phyloP scores from a whole-genome alignment of 1,140 invertebrate species.

The Drosophila busckii region DNA sequence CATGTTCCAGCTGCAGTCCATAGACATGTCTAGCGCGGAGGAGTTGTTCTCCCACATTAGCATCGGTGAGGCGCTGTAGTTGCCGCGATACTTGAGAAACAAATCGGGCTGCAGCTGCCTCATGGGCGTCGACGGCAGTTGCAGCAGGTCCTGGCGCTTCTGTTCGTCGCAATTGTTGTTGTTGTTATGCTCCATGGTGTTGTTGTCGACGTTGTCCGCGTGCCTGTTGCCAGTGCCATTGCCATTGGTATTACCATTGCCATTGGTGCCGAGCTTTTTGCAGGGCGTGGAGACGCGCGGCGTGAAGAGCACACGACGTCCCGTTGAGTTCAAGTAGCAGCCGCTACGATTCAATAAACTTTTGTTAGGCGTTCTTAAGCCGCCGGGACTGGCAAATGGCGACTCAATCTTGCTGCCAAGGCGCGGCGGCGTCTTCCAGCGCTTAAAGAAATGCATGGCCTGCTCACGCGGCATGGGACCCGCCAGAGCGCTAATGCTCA shows the following conservation, averaged over 20 bases:
- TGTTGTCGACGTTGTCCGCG: not conserved
- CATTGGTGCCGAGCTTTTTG: constrained; percentile 1
- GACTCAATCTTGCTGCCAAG: constrained; percentile 38
- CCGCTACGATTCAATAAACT: constrained; percentile 17
- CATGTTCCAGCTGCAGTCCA: constrained; percentile 8
- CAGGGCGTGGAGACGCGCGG: constrained; percentile 8
- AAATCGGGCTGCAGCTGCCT: constrained; percentile 20
- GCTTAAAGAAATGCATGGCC: constrained; percentile 86
- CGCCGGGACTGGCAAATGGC: constrained; percentile 51
- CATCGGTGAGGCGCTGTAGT: not conserved
- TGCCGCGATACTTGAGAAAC: constrained; percentile 21
- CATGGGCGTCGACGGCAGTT: constrained; percentile 28
- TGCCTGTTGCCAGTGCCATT: constrained; percentile 3
- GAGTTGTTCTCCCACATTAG: no score
- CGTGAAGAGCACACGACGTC: constrained; percentile 25
- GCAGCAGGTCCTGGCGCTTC: not conserved
- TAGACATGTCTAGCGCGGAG: not conserved
- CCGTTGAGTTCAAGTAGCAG: not conserved
- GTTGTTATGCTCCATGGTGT: constrained; percentile 32
- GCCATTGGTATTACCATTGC: no score
- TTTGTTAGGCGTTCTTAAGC: constrained; percentile 37
- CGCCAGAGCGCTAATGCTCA: constrained; percentile 89
- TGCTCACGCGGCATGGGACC: constrained; percentile 89
- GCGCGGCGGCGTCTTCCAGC: constrained; percentile 90
- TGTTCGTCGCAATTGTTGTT: constrained; percentile 20